A percentile compares a stretch with the other conserved stretches of the same genome.
These are phyloP conservation scores for Scolopax mira DNA, from an alignment of 2,113 vertebrate species.

Conservation along the genomic window DNA sequence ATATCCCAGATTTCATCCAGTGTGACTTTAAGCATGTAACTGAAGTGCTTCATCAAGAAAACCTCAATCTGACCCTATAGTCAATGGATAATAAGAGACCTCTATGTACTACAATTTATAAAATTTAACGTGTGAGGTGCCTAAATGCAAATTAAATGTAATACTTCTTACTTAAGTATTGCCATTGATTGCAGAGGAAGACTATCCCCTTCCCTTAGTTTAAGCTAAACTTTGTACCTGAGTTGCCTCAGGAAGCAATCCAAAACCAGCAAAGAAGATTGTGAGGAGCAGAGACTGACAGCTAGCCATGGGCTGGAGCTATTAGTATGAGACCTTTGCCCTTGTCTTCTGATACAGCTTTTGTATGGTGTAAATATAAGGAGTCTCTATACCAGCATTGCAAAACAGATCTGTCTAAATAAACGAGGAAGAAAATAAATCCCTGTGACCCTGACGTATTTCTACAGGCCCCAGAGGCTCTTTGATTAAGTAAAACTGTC, in stretches of 20 bases:
- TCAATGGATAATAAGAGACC: not conserved
- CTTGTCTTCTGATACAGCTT: not conserved
- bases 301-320: not conserved
- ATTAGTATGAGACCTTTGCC: not conserved
- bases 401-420: not conserved
- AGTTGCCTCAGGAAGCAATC: not conserved
- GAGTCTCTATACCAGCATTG: not conserved
- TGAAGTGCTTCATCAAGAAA: not conserved
- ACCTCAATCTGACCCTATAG: not conserved
- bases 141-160: not conserved
- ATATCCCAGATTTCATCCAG: not conserved
- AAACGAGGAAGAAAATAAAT: not conserved
- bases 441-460: not conserved
- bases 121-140: not conserved
- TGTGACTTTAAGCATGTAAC: not conserved
- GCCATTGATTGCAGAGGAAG: not conserved
- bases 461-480: not conserved
- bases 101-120: not conserved
- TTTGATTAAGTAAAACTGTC: constrained; percentile 41
- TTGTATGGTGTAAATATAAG: not conserved
- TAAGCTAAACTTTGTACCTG: not conserved
- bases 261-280: not conserved
- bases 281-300: not conserved
- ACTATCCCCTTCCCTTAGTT: not conserved
- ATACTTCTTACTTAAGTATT: not conserved